Conservation (phyloP, 2,113 vertebrate genomes). For the Podarcis muralis region DNA sequence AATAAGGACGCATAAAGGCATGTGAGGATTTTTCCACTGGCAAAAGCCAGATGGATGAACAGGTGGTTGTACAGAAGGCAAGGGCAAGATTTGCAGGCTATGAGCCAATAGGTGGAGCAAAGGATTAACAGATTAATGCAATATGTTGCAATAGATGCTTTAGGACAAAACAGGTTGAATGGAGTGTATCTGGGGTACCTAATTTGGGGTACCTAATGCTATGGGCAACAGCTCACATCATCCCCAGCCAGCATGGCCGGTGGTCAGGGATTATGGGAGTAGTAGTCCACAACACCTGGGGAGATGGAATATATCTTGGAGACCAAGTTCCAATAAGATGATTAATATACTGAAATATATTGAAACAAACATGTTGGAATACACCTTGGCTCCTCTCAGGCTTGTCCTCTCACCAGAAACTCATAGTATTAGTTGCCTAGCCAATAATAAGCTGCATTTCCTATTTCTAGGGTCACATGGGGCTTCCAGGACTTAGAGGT, state of each 20-base stretch:
- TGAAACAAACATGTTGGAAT: background rate
- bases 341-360: background rate
- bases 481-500: conserved; percentile 86
- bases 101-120: background rate
- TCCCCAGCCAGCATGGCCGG: too few species aligned
- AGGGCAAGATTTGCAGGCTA: background rate
- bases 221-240: too few species aligned
- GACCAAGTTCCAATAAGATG: background rate
- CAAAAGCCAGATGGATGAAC: background rate
- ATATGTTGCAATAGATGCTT: background rate
- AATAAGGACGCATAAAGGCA: background rate
- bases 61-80: background rate
- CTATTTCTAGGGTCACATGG: conserved; percentile 85
- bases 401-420: background rate
- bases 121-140: background rate
- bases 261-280: too few species aligned
- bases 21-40: background rate
- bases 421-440: background rate
- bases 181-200: too few species aligned
- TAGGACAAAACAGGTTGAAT: background rate
- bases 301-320: background rate
- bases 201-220: too few species aligned
- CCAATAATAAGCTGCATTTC: conserved; percentile 35
- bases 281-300: background rate
- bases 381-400: background rate